Conservation (phyloP, 1,140 invertebrate genomes). For the Cataglyphis hispanica region DNA sequence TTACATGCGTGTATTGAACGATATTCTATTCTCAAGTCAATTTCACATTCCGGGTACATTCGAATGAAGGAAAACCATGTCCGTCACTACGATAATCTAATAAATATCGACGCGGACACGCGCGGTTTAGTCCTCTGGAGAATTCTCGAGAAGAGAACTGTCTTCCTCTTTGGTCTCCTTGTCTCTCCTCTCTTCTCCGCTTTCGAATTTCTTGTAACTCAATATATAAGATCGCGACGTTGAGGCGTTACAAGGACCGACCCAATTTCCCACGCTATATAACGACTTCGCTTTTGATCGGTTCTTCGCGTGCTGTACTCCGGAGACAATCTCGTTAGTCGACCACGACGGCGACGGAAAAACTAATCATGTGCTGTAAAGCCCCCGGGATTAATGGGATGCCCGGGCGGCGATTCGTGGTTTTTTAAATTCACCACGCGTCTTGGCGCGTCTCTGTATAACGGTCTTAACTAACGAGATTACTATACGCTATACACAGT, state of each 20-base stretch:
- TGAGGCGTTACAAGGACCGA: slow-evolving; percentile 45
- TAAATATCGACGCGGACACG: slow-evolving; percentile 61
- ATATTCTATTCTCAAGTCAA: slow-evolving; percentile 2
- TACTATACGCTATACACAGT: slow-evolving; percentile 16
- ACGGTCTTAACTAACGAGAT: slow-evolving; percentile 53
- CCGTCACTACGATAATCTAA: slow-evolving; percentile 47
- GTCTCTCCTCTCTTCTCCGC: not conserved
- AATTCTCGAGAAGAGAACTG: not conserved
- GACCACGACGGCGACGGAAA: slow-evolving; percentile 31
- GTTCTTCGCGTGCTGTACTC: not conserved
- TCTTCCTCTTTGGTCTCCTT: no score
- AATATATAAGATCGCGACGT: slow-evolving; percentile 12
- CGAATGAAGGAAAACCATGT: slow-evolving; percentile 53
- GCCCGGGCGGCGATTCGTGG: slow-evolving; percentile 26
- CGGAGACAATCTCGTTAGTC: slow-evolving; percentile 53
- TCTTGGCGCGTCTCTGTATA: slow-evolving; percentile 39
- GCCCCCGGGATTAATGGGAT: slow-evolving; percentile 47
- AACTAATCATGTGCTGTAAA: slow-evolving; percentile 61
- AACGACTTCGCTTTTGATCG: slow-evolving; percentile 19
- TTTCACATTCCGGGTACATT: not conserved
- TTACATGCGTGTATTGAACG: not conserved
- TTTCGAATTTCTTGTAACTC: not conserved
- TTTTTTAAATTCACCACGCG: slow-evolving; percentile 58
- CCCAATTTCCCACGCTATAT: slow-evolving; percentile 60
- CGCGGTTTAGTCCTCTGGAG: not conserved